These are phyloP conservation scores for Hesperia comma DNA, from an alignment of 2,888 invertebrate genomes.

Conservation along the genomic window DNA sequence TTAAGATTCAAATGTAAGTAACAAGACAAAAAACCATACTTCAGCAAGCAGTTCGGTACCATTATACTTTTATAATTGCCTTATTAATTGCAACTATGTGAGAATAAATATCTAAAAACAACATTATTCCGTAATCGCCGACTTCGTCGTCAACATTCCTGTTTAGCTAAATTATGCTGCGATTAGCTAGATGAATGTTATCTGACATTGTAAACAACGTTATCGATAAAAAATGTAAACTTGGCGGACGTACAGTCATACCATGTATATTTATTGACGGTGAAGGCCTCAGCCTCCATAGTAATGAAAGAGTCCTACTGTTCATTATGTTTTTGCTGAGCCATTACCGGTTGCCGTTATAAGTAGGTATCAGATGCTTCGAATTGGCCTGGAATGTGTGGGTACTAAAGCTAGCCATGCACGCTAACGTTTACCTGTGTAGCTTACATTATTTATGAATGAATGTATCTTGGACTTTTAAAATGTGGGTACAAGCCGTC, in stretches of 20 bases:
- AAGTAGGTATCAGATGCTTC: not conserved
- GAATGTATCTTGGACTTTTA: no score
- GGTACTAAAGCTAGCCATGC: not conserved
- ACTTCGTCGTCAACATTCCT: constrained; percentile 11
- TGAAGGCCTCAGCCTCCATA: not conserved
- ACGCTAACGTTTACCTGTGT: no score
- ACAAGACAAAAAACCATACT: not conserved
- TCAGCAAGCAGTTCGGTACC: constrained; percentile 1
- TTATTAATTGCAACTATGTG: constrained; percentile 8
- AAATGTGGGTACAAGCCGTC: no score
- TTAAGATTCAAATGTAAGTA: not conserved
- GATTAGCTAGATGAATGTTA: constrained; percentile 11
- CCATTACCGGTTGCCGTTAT: constrained; percentile 13
- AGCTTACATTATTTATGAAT: no score
- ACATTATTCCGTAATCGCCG: constrained; percentile 2
- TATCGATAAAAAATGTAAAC: constrained; percentile 25
- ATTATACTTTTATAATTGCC: constrained; percentile 10
- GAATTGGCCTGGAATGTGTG: not conserved
- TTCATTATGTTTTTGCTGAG: constrained; percentile 8
- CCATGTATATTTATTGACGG: constrained; percentile 12
- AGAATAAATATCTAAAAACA: constrained; percentile 8
- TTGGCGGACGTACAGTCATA: constrained; percentile 9
- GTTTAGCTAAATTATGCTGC: constrained; percentile 26
- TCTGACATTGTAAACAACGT: constrained; percentile 26
- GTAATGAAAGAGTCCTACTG: constrained; percentile 12